Conservation (phyloP, 2,113 vertebrate species). For the Amblyopsis rosae region DNA sequence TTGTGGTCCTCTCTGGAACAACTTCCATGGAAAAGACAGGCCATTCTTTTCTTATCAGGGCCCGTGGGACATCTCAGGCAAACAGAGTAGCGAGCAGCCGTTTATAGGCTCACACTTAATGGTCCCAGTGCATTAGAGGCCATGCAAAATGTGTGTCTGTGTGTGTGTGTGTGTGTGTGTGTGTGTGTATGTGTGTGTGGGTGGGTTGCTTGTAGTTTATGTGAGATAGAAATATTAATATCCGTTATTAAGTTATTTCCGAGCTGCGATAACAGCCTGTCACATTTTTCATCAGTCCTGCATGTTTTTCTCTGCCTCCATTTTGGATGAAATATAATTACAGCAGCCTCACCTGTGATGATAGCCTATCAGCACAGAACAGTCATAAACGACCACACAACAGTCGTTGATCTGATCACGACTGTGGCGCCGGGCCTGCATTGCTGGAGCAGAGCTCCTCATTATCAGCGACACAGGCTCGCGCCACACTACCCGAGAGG, state of each 20-base stretch:
- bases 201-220: no score
- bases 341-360: constrained; percentile 61
- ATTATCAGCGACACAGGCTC: constrained; percentile 46
- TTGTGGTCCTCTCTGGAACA: constrained; percentile 4
- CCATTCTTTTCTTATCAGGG: not conserved
- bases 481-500: not conserved
- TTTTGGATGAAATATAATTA: constrained; percentile 64
- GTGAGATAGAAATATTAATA: not conserved
- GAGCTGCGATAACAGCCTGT: constrained; percentile 9
- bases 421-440: constrained; percentile 4
- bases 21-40: constrained; percentile 6
- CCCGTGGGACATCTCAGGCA: no score
- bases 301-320: constrained; percentile 48
- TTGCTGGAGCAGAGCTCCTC: constrained; percentile 18
- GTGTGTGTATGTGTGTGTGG: no score
- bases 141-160: no score
- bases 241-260: not conserved
- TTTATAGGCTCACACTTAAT: not conserved
- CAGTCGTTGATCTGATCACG: constrained; percentile 50
- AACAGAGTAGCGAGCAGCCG: not conserved
- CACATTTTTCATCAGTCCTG: constrained; percentile 39
- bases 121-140: not conserved
- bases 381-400: constrained; percentile 51
- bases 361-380: constrained; percentile 54
- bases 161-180: no score